Percentiles rank a stretch among this genome's conserved stretches.
Evolutionary conservation across 2,797 vertebrate genomes (phyloP).

Genomic region (Manis crassicaudata): DNA sequence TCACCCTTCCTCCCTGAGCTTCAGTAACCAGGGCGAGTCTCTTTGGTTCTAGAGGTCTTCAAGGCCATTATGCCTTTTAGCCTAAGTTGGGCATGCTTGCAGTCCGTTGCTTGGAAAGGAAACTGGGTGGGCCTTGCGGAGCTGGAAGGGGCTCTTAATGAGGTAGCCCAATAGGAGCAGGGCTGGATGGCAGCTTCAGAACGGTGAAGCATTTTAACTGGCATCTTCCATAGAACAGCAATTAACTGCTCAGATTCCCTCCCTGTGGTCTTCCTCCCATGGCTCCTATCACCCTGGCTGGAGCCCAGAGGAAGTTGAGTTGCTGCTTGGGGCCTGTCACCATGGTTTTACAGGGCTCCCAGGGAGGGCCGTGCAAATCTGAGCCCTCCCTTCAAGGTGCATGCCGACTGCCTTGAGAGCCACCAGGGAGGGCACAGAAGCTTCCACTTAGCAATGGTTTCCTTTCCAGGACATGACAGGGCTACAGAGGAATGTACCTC

Average conservation of each 20-base stretch:
- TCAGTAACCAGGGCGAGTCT: background rate
- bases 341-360: background rate
- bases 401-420: background rate
- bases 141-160: background rate
- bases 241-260: slow-evolving; percentile 60
- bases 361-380: background rate
- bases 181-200: background rate
- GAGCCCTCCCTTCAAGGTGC: slow-evolving; percentile 6
- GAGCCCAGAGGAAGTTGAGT: background rate
- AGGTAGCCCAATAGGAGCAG: background rate
- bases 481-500: background rate
- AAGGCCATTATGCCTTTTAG: background rate
- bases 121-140: background rate
- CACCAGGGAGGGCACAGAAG: background rate
- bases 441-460: slow-evolving; percentile 7
- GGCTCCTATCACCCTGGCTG: background rate
- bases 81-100: background rate
- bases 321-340: background rate
- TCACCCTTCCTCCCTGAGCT: background rate
- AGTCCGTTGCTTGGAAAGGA: background rate
- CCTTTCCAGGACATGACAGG: slow-evolving; percentile 2
- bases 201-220: slow-evolving; percentile 11
- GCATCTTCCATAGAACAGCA: background rate
- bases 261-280: background rate
- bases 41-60: background rate